Conservation (phyloP, 2,113 vertebrate species). For the Dicerorhinus sumatrensis region DNA sequence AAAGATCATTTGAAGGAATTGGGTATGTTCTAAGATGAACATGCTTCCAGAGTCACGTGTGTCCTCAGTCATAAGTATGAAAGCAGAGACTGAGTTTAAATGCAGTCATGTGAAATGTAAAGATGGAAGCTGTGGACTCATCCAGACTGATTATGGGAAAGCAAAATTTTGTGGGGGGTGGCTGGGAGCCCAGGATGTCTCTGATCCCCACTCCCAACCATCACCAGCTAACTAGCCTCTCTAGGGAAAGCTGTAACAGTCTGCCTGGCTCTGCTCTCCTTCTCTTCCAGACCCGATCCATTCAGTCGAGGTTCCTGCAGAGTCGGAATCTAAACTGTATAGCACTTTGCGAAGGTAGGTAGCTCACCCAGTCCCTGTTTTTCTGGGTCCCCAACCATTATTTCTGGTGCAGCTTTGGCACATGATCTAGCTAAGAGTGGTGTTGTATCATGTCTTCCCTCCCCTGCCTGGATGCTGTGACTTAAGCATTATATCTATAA, state of each 20-base stretch:
- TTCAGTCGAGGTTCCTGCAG: conserved; percentile 98
- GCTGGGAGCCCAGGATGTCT: neutral
- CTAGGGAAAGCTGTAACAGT: neutral
- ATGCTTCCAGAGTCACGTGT: neutral
- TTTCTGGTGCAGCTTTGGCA: neutral
- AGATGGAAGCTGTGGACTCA: neutral
- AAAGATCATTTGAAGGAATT: conserved; percentile 15
- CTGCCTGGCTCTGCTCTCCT: neutral
- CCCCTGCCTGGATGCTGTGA: neutral
- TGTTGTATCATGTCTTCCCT: neutral
- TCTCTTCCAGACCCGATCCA: conserved; percentile 92
- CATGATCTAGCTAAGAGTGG: neutral
- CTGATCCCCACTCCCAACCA: neutral
- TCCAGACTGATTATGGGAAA: neutral
- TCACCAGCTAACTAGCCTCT: neutral
- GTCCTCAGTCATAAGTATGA: neutral
- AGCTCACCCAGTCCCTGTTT: neutral
- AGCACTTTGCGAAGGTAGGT: conserved; percentile 97
- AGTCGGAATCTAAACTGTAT: conserved; percentile 99
- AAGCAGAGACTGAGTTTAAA: neutral
- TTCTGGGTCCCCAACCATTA: neutral
- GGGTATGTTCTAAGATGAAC: neutral
- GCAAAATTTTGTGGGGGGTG: neutral
- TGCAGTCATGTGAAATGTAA: neutral
- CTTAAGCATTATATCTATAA: neutral